Evolutionary conservation across 2,888 invertebrate genomes (phyloP).

Genomic region (Scaeva pyrastri): DNA sequence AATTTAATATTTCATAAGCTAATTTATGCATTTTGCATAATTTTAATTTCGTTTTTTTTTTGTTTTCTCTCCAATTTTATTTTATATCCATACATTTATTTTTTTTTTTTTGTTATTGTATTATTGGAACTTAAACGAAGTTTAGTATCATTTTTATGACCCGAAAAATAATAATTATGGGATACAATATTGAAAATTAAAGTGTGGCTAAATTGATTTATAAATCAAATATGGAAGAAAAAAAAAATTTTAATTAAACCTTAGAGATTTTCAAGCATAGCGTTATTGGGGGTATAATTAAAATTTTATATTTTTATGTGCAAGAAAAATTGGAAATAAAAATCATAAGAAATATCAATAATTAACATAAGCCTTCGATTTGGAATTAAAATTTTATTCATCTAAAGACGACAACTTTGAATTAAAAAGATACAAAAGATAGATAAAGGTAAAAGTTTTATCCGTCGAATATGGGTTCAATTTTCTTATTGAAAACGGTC

Average conservation of each 20-base stretch:
- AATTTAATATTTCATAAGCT: conserved; percentile 16
- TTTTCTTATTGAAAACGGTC: too few species aligned
- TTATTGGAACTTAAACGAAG: not conserved
- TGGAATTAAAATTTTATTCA: conserved; percentile 13
- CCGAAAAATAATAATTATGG: not conserved
- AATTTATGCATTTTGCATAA: conserved; percentile 20
- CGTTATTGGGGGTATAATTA: not conserved
- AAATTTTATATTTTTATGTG: not conserved
- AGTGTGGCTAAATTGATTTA: conserved; percentile 50
- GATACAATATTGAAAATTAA: conserved; percentile 50
- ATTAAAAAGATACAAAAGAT: too few species aligned
- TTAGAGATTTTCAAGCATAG: not conserved
- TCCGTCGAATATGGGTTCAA: too few species aligned
- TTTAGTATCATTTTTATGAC: not conserved
- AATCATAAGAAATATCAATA: conserved; percentile 4
- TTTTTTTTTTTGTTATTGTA: not conserved
- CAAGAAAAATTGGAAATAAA: not conserved
- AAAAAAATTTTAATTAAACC: not conserved
- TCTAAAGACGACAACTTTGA: not conserved
- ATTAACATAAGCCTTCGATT: conserved; percentile 31
- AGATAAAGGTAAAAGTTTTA: too few species aligned
- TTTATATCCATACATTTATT: too few species aligned
- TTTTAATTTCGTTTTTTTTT: not conserved
- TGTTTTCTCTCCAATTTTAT: too few species aligned
- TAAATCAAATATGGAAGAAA: not conserved